Conservation (phyloP, 2,888 invertebrate genomes). For the Dryococelus australis region DNA sequence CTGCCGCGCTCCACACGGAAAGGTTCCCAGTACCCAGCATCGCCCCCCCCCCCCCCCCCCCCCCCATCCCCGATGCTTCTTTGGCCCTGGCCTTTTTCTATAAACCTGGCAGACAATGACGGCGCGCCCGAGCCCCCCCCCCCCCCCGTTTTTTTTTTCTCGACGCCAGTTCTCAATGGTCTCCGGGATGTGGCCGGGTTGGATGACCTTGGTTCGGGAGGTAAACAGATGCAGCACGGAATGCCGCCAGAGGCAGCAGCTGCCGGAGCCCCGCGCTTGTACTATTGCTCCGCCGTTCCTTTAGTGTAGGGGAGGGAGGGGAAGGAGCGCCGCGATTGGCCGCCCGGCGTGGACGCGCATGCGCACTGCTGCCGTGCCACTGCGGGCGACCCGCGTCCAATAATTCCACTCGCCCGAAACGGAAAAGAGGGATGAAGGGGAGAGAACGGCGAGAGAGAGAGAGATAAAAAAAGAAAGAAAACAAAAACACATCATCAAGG, state of each 20-base stretch:
- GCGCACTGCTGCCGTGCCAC: neutral
- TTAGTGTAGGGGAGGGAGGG: neutral
- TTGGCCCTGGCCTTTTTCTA: neutral
- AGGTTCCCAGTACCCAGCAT: neutral
- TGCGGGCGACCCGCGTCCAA: neutral
- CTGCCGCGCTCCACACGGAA: neutral
- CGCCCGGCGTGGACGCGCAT: neutral
- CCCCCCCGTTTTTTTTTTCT: neutral
- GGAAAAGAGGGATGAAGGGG: neutral
- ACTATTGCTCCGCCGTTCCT: neutral
- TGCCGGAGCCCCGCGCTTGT: neutral
- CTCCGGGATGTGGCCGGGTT: conserved; percentile 18
- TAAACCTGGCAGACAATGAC: conserved; percentile 11
- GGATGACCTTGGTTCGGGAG: conserved; percentile 27
- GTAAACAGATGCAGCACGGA: conserved; percentile 18
- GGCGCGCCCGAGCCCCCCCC: neutral
- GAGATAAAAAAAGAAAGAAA: neutral
- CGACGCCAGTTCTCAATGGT: neutral
- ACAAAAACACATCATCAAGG: neutral
- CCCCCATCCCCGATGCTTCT: neutral
- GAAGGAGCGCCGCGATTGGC: conserved; percentile 8
- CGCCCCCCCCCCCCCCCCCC: neutral
- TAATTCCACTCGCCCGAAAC: conserved; percentile 6
- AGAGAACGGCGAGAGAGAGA: neutral
- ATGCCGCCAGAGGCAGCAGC: conserved; percentile 20